A percentile compares a stretch with the other conserved stretches of the same genome.
Evolutionary conservation across 2,888 invertebrate genomes (phyloP).

Genomic region (Ennomos quercinarius): DNA sequence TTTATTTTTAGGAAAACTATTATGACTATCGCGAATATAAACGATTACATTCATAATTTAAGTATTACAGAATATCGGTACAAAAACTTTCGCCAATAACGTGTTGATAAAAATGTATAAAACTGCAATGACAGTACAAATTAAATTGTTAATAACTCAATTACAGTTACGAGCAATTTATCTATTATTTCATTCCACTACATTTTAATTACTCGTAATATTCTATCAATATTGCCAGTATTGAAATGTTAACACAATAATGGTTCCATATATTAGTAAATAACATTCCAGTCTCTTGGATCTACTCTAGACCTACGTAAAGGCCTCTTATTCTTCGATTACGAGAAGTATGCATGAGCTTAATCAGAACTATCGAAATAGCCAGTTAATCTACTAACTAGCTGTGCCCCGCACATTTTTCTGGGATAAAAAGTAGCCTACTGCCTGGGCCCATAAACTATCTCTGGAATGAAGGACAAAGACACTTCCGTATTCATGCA

Average conservation of each 20-base stretch:
- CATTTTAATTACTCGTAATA: constrained; percentile 33
- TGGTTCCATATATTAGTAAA: constrained; percentile 43
- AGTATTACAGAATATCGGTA: constrained; percentile 65
- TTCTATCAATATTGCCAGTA: constrained; percentile 30
- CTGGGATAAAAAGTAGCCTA: not conserved
- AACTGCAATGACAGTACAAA: constrained; percentile 60
- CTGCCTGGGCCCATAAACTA: not conserved
- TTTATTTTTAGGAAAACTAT: constrained; percentile 72
- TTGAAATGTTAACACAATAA: constrained; percentile 43
- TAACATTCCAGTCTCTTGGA: constrained; percentile 51
- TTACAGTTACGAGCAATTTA: constrained; percentile 57
- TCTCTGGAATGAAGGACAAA: too few relatives aligned
- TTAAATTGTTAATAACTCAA: constrained; percentile 42
- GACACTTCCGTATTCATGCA: too few relatives aligned
- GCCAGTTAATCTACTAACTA: not conserved
- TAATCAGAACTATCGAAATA: not conserved
- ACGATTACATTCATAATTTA: constrained; percentile 74
- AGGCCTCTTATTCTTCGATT: constrained; percentile 45
- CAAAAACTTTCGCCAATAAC: constrained; percentile 75
- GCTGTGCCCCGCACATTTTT: too few relatives aligned
- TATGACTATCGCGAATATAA: constrained; percentile 73
- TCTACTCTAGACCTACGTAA: constrained; percentile 39
- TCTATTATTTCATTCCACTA: constrained; percentile 45
- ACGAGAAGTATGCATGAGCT: constrained; percentile 14
- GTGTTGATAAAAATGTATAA: constrained; percentile 80